Evolutionary conservation across 2,113 vertebrate genomes (phyloP), one percentile per base, ranked within the genome.

Genomic region (Mustelus asterias): DNA sequence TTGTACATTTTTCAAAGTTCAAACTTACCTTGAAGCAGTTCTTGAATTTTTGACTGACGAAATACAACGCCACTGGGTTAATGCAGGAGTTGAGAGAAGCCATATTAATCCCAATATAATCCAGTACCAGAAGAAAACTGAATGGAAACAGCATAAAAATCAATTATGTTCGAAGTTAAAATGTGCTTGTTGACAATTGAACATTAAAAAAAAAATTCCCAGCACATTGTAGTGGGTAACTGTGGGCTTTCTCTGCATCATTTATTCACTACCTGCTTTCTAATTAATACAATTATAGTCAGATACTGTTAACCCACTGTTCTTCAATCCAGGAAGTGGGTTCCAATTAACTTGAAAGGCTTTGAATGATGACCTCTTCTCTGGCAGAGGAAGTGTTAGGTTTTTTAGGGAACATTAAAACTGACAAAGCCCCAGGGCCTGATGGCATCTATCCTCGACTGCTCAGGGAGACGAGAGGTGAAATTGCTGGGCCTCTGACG

Each of bases 31-130:
- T 98, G 97, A 99, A 99, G 96, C 98, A 99, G 96, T 99, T 99
- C 98, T 99, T 99, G 97, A 99, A 99, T 97, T 99, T 99, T 96
- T 98, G 97, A 96, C 98, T 99, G 97, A 99, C 98, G 0, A 99
- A 99, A 97, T 99, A 99, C 96, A 99, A 98, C 44, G 98, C 98
- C 96, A 99, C 98, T 0, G 98, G 98, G 96, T 99, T 99, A 96
- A 99, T 99, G 97, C 98, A 99, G 97, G 98, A 99, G 97, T 99
- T 99, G 96, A 99, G 97, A 11, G 98, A 99, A 95, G 98, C 98
- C 98, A 99, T 98, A 97, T 99, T 99, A 97, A 99, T 99, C 70
- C 98, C 98, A 0, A 99, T 99, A 96, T 99, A 99, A 97, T 99
- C 98, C 98, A 99, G 98, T 97, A 99, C 98, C 5, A 99, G 97